These are phyloP conservation scores for Tenthredo distinguenda DNA, from an alignment of 2,888 invertebrate species.

Conservation along the genomic window DNA sequence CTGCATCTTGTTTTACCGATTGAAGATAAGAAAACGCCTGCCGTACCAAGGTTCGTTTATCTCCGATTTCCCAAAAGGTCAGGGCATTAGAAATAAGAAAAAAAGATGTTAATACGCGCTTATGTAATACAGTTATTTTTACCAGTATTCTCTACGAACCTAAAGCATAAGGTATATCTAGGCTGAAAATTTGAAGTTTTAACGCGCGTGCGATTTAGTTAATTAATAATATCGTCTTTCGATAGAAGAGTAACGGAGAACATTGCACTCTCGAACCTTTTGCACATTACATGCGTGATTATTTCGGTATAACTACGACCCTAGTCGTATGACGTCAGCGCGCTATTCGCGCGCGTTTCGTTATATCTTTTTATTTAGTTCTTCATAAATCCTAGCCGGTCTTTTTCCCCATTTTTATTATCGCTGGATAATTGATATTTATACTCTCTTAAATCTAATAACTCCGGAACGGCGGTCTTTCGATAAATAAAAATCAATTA, in stretches of 20 bases:
- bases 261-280: background rate
- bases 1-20: slow-evolving; percentile 15
- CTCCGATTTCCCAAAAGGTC: background rate
- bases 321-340: background rate
- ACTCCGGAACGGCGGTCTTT: too few species aligned
- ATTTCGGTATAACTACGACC: background rate
- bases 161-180: background rate
- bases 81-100: background rate
- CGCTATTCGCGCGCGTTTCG: background rate
- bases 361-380: background rate
- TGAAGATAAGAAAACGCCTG: background rate
- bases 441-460: too few species aligned
- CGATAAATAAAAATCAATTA: too few species aligned
- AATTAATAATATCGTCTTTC: background rate
- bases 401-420: background rate
- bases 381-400: background rate
- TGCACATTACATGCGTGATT: background rate
- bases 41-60: background rate
- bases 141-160: background rate
- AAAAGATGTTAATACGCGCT: background rate
- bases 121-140: background rate
- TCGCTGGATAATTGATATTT: background rate
- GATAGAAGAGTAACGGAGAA: background rate
- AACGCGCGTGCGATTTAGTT: background rate
- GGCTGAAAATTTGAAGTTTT: background rate